Conservation (phyloP, 2,888 invertebrate genomes). For the Apoda limacodes region DNA sequence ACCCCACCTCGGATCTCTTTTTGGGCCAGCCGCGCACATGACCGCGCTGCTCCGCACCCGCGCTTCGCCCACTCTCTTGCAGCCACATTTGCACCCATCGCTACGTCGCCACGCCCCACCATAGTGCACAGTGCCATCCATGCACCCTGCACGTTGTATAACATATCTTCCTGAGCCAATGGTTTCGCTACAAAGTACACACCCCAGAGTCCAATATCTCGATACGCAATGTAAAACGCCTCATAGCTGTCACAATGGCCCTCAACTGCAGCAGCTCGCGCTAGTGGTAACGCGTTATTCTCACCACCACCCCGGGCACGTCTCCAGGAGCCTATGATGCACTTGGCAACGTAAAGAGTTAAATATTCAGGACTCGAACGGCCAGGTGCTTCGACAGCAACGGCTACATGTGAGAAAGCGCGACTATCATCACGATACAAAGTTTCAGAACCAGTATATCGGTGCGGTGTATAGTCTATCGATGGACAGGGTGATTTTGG, state of each 20-base stretch:
- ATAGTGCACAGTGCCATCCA: slow-evolving; percentile 48
- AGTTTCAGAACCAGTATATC: slow-evolving; percentile 31
- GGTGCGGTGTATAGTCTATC: slow-evolving; percentile 22
- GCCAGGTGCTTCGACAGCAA: slow-evolving; percentile 58
- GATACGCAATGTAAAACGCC: slow-evolving; percentile 51
- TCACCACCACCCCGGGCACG: slow-evolving; percentile 32
- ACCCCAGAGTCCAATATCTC: slow-evolving; percentile 59
- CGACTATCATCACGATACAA: slow-evolving; percentile 48
- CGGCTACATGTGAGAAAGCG: slow-evolving; percentile 45
- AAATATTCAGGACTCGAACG: slow-evolving; percentile 36
- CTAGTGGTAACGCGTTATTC: slow-evolving; percentile 32
- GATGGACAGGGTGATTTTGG: slow-evolving; percentile 11
- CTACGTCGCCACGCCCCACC: slow-evolving; percentile 29
- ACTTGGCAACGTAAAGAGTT: slow-evolving; percentile 36
- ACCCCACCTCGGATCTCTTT: no score
- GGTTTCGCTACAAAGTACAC: slow-evolving; percentile 43
- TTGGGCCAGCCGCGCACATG: no score
- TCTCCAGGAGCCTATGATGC: slow-evolving; percentile 50
- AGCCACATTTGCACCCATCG: slow-evolving; percentile 36
- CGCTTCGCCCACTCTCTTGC: slow-evolving; percentile 32
- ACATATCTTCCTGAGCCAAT: slow-evolving; percentile 40
- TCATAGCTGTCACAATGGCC: slow-evolving; percentile 44
- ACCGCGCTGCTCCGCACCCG: slow-evolving; percentile 29
- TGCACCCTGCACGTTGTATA: slow-evolving; percentile 36
- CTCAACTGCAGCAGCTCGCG: slow-evolving; percentile 30